Evolutionary conservation across 2,797 vertebrate species (phyloP), one percentile per base, ranked within the genome.

Genomic region (Melanogrammus aeglefinus): DNA sequence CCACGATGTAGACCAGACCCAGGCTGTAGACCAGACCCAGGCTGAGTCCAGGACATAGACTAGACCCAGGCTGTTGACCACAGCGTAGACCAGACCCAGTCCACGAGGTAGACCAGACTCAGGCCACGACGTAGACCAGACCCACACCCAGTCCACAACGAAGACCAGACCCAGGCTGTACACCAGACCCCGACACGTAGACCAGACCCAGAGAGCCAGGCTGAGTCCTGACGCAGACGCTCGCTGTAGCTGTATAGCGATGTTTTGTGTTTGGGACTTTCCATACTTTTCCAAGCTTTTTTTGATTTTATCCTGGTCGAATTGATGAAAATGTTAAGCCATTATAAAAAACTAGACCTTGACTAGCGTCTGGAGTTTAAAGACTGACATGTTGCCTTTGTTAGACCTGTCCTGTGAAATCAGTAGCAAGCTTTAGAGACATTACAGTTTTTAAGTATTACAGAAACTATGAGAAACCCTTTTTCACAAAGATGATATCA

Each of bases 91-190:
- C 83, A 92, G 24, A 1, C 86, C 0, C 73, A 73, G 36, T 78
- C 75, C 0, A 88, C 35, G 35, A 35, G 0, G 0, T 35, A 35
- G 35, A 35, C 35, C 35, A 35, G 35, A 35, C 35, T 4, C 35
- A 35, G 35, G 86, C 81, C 0, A 80, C 87, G 1, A 86, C 90
- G 0, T 91, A 85, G 47, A 82, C 92, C 8, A 87, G 91, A 0
- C 88, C 13, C 83, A 92, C n/a, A 1, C 86, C 0, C 73, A 72
- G 36, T 47, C 44, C 44, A 88, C 1, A 31, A 31, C 6, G 35
- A 4, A 35, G 35, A 35, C 35, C 35, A 35, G 35, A 35, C 35
- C 35, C 35, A 35, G 35, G 35, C 35, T 35, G 35, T 31, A 92
- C 73, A 86, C 81, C 0, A 80, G 35, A 4, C 39, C 1, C 87